A percentile compares a stretch with the other conserved stretches of the same genome.
Conservation (phyloP, 1,140 invertebrate species). For the Patella vulgata region DNA sequence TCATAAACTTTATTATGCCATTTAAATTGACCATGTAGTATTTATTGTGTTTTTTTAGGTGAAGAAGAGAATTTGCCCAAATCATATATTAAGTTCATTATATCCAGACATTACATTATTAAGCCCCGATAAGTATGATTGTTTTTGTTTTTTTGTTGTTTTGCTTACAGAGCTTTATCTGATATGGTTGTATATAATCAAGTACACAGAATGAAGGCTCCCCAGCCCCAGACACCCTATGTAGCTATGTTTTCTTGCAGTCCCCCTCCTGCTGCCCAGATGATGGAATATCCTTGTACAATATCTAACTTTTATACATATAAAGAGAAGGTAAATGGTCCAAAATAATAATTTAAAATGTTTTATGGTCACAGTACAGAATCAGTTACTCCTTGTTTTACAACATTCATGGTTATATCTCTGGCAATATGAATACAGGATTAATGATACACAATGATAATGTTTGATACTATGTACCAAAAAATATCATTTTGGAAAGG, state of each 20-base stretch:
- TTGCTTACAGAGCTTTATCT: conserved; percentile 76
- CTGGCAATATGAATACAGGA: conserved; percentile 3
- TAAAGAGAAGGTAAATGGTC: conserved; percentile 41
- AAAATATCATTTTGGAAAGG: background rate
- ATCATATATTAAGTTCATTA: no score
- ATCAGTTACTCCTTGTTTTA: conserved; percentile 4
- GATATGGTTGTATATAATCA: conserved; percentile 72
- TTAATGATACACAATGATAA: background rate
- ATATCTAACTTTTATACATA: conserved; percentile 73
- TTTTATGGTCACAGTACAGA: background rate
- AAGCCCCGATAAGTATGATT: no score
- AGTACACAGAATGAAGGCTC: conserved; percentile 14
- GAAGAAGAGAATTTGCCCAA: no score
- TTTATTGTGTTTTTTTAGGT: no score
- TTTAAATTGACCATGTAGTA: no score
- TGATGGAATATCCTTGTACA: conserved; percentile 36
- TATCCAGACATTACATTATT: no score
- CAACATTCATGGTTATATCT: conserved; percentile 2
- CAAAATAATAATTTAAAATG: background rate
- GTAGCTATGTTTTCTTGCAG: conserved; percentile 36
- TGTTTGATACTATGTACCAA: background rate
- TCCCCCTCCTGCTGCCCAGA: conserved; percentile 41
- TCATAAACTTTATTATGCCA: no score
- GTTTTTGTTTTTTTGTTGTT: no score
- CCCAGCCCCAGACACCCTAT: conserved; percentile 17